Conservation (phyloP, 2,797 vertebrate genomes). For the Gambelia wislizenii region DNA sequence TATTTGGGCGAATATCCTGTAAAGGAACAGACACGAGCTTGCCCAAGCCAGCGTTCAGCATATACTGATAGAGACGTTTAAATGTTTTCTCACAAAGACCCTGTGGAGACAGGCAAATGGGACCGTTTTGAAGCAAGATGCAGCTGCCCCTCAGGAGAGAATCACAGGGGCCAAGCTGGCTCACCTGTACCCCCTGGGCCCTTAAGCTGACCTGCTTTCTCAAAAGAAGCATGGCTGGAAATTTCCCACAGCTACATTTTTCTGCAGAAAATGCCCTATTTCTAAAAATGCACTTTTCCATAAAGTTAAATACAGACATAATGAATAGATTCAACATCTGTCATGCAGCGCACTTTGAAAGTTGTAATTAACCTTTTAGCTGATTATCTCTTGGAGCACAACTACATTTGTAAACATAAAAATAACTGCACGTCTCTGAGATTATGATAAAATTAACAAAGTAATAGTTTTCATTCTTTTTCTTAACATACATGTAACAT, state of each 20-base stretch:
- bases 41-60: slow-evolving; percentile 87
- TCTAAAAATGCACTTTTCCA: background rate
- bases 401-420: no score
- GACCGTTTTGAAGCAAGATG: background rate
- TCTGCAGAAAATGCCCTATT: background rate
- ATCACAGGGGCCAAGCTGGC: background rate
- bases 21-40: slow-evolving; percentile 83
- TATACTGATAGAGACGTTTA: slow-evolving; percentile 88
- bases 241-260: no score
- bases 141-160: background rate
- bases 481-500: no score
- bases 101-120: slow-evolving; percentile 70
- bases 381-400: no score
- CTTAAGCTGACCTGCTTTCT: background rate
- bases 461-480: no score
- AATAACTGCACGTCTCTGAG: no score
- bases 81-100: slow-evolving; percentile 84
- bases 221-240: background rate
- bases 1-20: slow-evolving; percentile 85
- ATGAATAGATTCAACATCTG: background rate
- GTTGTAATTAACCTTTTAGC: background rate
- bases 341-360: background rate
- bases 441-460: no score
- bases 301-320: background rate
- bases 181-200: no score